Conservation (phyloP, 2,113 vertebrate genomes). For the Cyprinodon variegatus region DNA sequence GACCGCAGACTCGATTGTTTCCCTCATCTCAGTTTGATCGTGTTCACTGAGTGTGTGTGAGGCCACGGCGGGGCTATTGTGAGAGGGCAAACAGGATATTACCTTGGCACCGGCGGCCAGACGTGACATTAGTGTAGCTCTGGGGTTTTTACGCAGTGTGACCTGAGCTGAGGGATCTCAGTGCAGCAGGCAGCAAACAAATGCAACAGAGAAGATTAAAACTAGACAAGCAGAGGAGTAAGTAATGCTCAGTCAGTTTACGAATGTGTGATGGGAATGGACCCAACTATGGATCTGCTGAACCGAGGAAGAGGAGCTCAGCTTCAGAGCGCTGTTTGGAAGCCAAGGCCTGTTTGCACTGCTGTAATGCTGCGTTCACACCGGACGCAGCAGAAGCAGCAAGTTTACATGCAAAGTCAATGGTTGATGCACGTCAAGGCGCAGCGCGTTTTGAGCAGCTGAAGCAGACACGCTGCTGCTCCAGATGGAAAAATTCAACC, state of each 20-base stretch:
- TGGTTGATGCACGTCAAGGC: too few relatives aligned
- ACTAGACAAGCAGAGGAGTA: neutral
- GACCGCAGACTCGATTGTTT: conserved; percentile 4
- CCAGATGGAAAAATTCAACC: too few relatives aligned
- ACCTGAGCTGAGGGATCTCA: conserved; percentile 34
- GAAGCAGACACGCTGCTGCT: too few relatives aligned
- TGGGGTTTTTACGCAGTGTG: conserved; percentile 83
- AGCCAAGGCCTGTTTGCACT: neutral
- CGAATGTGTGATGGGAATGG: neutral
- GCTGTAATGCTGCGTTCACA: too few relatives aligned
- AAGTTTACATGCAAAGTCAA: too few relatives aligned
- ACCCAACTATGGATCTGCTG: neutral
- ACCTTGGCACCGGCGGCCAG: conserved; percentile 41
- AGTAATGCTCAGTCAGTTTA: neutral
- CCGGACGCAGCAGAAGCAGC: too few relatives aligned
- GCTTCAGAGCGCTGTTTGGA: neutral
- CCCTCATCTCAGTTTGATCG: conserved; percentile 11
- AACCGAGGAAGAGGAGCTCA: neutral
- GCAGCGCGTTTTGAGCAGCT: too few relatives aligned
- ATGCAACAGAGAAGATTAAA: conserved; percentile 1
- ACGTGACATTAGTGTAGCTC: conserved; percentile 77
- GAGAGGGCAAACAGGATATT: conserved; percentile 61
- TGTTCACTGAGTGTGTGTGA: conserved; percentile 17
- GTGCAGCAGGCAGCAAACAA: conserved; percentile 16
- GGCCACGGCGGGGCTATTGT: conserved; percentile 15